Conservation (phyloP, 2,113 vertebrate species). For the Parus major region DNA sequence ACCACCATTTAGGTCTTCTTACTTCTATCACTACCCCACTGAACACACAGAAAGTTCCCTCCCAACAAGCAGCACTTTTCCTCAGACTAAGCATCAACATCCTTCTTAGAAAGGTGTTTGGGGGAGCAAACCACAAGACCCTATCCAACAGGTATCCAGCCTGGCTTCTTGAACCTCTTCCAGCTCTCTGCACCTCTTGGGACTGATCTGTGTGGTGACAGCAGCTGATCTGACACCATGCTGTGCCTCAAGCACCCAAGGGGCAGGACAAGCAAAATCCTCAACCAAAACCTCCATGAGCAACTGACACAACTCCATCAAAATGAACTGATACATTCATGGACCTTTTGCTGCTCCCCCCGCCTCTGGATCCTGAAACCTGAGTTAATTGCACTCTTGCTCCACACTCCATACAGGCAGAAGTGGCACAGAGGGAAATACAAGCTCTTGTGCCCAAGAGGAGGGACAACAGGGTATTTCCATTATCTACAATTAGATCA, state of each 20-base stretch:
- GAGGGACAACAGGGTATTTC: background rate
- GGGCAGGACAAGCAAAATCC: background rate
- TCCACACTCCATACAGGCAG: background rate
- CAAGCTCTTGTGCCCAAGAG: background rate
- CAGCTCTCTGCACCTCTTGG: background rate
- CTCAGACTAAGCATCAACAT: background rate
- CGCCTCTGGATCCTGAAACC: background rate
- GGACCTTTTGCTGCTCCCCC: background rate
- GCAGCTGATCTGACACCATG: background rate
- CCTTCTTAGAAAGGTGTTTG: background rate
- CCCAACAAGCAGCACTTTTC: background rate
- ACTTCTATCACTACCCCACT: background rate
- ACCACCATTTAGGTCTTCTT: background rate
- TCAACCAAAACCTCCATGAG: background rate
- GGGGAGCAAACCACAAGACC: background rate
- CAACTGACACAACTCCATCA: background rate
- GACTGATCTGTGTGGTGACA: background rate
- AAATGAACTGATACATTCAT: background rate
- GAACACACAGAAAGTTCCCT: background rate
- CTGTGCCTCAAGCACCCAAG: background rate
- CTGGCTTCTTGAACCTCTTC: background rate
- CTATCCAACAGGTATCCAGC: background rate
- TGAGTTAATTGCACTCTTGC: background rate
- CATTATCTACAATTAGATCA: background rate
- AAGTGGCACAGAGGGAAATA: background rate